Percentiles rank a stretch among this genome's conserved stretches.
These are phyloP conservation scores for Aricia artaxerxes DNA, from an alignment of 2,888 invertebrate genomes.

Conservation along the genomic window DNA sequence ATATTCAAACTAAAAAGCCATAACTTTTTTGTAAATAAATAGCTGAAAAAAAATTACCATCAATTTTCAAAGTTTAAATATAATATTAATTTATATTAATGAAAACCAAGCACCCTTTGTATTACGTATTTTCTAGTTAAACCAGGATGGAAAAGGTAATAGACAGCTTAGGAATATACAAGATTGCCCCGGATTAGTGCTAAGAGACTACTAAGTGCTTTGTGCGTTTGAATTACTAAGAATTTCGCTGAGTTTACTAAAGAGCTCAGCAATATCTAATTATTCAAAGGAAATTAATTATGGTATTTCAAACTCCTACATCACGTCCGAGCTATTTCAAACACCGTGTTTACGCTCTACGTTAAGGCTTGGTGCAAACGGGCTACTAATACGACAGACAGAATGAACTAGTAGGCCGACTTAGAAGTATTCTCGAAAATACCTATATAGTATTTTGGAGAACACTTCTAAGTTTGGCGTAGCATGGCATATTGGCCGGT, in stretches of 20 bases:
- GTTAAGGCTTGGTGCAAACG: not conserved
- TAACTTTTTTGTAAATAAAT: too few species aligned
- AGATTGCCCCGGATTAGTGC: not conserved
- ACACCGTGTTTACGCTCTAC: slow-evolving; percentile 19
- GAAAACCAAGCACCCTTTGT: too few species aligned
- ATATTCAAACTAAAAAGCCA: too few species aligned
- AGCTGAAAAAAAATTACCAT: too few species aligned
- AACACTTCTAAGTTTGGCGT: too few species aligned
- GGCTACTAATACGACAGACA: not conserved
- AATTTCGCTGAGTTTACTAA: slow-evolving; percentile 19
- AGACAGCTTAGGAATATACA: not conserved
- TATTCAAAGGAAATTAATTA: slow-evolving; percentile 17
- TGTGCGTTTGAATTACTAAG: not conserved
- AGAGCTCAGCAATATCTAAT: slow-evolving; percentile 10
- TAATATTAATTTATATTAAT: too few species aligned
- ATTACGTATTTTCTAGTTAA: not conserved
- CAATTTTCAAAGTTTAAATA: too few species aligned
- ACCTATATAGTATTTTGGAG: too few species aligned
- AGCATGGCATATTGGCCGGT: too few species aligned
- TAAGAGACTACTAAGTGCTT: not conserved
- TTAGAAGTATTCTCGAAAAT: too few species aligned
- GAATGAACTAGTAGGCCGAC: too few species aligned
- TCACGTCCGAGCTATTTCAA: slow-evolving; percentile 5
- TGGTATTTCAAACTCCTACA: not conserved
- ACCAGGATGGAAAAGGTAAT: not conserved